phyloP scores from a whole-genome alignment of 2,797 vertebrate genomes.

The Sternotherus odoratus region DNA sequence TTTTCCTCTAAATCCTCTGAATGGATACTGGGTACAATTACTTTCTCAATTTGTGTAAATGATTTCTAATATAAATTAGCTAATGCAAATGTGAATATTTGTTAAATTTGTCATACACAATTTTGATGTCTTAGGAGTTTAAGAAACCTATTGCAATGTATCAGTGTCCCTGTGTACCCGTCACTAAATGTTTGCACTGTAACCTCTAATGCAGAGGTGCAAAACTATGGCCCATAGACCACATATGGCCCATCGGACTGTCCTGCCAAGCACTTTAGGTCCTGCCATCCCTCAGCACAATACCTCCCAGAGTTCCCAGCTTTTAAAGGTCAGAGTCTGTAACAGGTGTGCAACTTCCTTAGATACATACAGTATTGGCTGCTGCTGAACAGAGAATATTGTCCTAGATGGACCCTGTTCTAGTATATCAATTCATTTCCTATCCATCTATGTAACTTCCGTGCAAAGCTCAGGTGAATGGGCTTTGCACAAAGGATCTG shows the following conservation, averaged over 20 bases:
- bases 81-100: background rate
- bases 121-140: fast-evolving
- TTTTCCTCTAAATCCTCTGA: background rate
- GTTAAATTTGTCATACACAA: background rate
- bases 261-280: too few relatives aligned
- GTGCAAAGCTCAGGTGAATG: background rate
- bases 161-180: background rate
- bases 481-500: background rate
- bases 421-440: background rate
- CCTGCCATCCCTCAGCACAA: background rate
- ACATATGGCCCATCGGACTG: too few relatives aligned
- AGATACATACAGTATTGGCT: background rate
- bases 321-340: background rate
- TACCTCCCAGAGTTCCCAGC: background rate
- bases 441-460: background rate
- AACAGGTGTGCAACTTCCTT: background rate
- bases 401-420: background rate
- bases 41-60: fast-evolving
- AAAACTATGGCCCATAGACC: too few relatives aligned
- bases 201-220: background rate
- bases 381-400: background rate
- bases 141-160: background rate
- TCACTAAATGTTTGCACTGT: background rate
- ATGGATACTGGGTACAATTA: background rate
- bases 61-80: background rate